These are phyloP conservation scores for Dendrolimus punctatus DNA, from an alignment of 1,140 invertebrate species.

Conservation along the genomic window DNA sequence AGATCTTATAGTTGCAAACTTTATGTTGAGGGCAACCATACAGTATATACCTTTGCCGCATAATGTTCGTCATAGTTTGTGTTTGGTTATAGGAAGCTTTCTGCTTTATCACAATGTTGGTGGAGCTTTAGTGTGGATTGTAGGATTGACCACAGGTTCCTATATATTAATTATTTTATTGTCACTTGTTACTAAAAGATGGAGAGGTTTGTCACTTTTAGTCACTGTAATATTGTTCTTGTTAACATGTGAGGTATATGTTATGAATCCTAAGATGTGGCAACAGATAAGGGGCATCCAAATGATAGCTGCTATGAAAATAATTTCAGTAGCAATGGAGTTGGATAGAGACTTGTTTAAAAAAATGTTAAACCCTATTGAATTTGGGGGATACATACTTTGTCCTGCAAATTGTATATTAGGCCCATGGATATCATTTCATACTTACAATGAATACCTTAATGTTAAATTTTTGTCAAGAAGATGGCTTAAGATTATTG, in stretches of 20 bases:
- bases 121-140: slow-evolving; percentile 53
- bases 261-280: slow-evolving; percentile 78
- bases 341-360: slow-evolving; percentile 73
- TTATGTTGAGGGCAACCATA: slow-evolving; percentile 43
- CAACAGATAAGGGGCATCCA: slow-evolving; percentile 90
- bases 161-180: slow-evolving; percentile 54
- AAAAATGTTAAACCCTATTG: slow-evolving; percentile 74
- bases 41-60: slow-evolving; percentile 50
- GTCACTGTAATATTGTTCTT: slow-evolving; percentile 54
- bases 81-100: slow-evolving; percentile 55
- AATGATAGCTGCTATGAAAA: slow-evolving; percentile 94
- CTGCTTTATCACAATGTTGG: slow-evolving; percentile 60
- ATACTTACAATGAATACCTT: slow-evolving; percentile 76
- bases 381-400: slow-evolving; percentile 87
- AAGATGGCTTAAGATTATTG: slow-evolving; percentile 76
- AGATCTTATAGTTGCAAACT: slow-evolving; percentile 59
- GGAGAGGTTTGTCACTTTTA: slow-evolving; percentile 45
- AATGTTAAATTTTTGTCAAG: slow-evolving; percentile 55
- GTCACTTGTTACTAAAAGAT: slow-evolving; percentile 43
- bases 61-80: slow-evolving; percentile 55
- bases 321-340: slow-evolving; percentile 89
- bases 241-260: slow-evolving; percentile 54
- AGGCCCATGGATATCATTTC: slow-evolving; percentile 92
- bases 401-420: slow-evolving; percentile 88
- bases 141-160: slow-evolving; percentile 45